Evolutionary conservation across 1,140 invertebrate species (phyloP), one percentile per base, ranked within the genome.

Genomic region (Plutomurus gul): DNA sequence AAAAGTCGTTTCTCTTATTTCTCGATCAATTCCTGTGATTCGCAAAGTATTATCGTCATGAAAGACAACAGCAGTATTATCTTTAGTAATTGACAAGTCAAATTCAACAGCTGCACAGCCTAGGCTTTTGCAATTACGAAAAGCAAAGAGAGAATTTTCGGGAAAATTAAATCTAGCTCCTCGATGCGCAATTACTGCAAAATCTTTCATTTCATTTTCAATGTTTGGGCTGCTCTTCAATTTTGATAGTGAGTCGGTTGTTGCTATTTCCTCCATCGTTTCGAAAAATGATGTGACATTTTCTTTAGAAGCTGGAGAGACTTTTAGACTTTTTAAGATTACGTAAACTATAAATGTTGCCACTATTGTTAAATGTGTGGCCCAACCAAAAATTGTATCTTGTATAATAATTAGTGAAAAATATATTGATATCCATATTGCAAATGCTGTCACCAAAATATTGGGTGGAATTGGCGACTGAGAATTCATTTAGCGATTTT

Each of bases 81-180:
- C 93, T 81, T 88, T 89, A 0, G 92, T 93, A 13, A 93, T 88
- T 13, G 88, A 85, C 16, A 95, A 87, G 87, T 95, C 93, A 85
- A 95, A 89, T 86, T 95, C 93, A n/a, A 95, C 88, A 27, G 90
- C 90, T 81, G 87, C 88, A 81, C 91, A 92, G 0, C 92, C 91
- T 83, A 89, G 89, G 46, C 89, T 87, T 79, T 90, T 88, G 47
- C 76, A 78, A 7, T 43, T 37, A 20, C 76, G 36, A 40, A 83
- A 80, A 30, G 82, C 78, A 60, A 25, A 40, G 3, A 82, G 84
- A 78, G 91, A 93, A 85, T 93, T 93, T 86, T 93, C 92, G 16
- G 92, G 92, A 16, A 91, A 92, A 87, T 93, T 92, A 27, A 91
- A 87, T 43, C 88, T 90, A 43, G 91, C 91, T 46, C 91, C 92